Conservation (phyloP, 2,888 invertebrate species). For the Zaprionus lineosus region DNA sequence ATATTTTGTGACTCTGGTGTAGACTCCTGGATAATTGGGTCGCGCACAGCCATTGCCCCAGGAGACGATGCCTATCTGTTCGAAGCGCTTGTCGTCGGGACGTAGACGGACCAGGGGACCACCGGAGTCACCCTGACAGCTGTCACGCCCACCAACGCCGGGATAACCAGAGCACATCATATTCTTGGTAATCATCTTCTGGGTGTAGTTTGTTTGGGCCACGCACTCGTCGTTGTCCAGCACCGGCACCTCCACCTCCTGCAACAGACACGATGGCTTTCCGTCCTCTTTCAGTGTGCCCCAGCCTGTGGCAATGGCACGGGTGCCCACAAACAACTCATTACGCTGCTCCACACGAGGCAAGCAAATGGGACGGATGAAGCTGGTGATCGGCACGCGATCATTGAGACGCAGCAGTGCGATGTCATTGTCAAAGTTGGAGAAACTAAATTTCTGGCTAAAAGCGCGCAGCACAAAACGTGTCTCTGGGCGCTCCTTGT, state of each 20-base stretch:
- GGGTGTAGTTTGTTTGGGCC: slow-evolving; percentile 89
- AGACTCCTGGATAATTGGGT: slow-evolving; percentile 92
- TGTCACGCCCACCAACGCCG: slow-evolving; percentile 77
- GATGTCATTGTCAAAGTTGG: slow-evolving; percentile 94
- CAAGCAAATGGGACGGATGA: slow-evolving; percentile 92
- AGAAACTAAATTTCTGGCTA: slow-evolving; percentile 91
- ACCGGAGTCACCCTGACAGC: slow-evolving; percentile 83
- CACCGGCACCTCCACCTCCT: slow-evolving; percentile 90
- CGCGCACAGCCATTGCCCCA: slow-evolving; percentile 96
- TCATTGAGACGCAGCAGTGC: slow-evolving; percentile 92
- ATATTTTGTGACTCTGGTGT: slow-evolving; percentile 92
- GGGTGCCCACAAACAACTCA: slow-evolving; percentile 88
- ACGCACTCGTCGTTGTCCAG: slow-evolving; percentile 87
- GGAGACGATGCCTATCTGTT: slow-evolving; percentile 93
- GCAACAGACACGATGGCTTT: slow-evolving; percentile 91
- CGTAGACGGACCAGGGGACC: slow-evolving; percentile 90
- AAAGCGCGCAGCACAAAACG: slow-evolving; percentile 90
- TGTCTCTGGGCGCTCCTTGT: slow-evolving; percentile 88
- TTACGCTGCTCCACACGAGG: slow-evolving; percentile 88
- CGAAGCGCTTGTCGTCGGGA: slow-evolving; percentile 89
- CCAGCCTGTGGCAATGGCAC: slow-evolving; percentile 92
- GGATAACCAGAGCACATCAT: slow-evolving; percentile 85
- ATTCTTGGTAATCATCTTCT: slow-evolving; percentile 93
- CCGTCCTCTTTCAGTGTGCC: slow-evolving; percentile 94
- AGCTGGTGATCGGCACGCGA: slow-evolving; percentile 89